Percentiles rank a stretch among this genome's conserved stretches.
These are phyloP conservation scores for Acanthiza pusilla DNA, from an alignment of 2,797 vertebrate species.

Conservation along the genomic window DNA sequence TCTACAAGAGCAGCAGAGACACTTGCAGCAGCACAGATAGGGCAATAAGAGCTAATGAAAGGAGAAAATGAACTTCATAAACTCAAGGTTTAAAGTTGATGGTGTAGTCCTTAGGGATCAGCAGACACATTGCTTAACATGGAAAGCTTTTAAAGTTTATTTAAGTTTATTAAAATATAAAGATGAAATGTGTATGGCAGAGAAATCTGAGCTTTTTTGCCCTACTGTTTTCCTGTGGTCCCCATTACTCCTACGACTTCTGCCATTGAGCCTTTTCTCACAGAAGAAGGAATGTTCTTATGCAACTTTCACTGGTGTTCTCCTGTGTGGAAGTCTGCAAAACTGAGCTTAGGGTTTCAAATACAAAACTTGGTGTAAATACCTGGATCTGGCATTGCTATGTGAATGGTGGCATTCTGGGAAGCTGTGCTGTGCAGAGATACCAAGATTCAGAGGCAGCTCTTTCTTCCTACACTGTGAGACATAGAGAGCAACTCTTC, in stretches of 20 bases:
- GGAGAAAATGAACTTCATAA: conserved; percentile 29
- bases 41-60: not conserved
- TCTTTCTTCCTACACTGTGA: not conserved
- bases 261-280: not conserved
- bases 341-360: not conserved
- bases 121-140: not conserved
- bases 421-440: not conserved
- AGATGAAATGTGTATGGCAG: not conserved
- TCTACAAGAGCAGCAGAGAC: not conserved
- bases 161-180: not conserved
- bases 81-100: not conserved
- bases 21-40: not conserved
- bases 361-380: not conserved
- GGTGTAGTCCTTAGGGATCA: not conserved
- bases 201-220: not conserved
- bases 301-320: not conserved
- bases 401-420: not conserved
- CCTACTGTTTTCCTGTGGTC: not conserved
- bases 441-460: not conserved
- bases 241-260: not conserved
- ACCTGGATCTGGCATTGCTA: not conserved
- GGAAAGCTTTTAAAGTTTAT: not conserved
- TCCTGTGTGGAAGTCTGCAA: not conserved
- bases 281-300: accelerated
- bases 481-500: not conserved